Percentiles rank a stretch among this genome's conserved stretches.
These are phyloP conservation scores for Pseudomugil tenellus DNA, from an alignment of 2,797 vertebrate species.

Conservation along the genomic window DNA sequence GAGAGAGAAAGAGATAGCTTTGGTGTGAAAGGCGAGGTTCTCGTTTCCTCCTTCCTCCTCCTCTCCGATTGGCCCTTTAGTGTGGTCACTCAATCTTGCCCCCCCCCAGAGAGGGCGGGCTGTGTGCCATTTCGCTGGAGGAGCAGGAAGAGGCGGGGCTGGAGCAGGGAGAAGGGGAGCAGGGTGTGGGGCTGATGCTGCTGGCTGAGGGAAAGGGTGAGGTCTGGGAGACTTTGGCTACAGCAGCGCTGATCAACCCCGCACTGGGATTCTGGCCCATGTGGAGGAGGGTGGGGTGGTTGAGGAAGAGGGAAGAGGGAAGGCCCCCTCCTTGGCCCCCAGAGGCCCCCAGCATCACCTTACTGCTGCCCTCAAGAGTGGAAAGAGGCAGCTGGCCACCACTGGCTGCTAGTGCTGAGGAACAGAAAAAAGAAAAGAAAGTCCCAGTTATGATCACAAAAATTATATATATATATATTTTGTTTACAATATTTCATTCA, in stretches of 20 bases:
- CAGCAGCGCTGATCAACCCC: conserved; percentile 84
- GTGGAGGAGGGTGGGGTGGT: conserved; percentile 90
- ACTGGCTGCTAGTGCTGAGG: conserved; percentile 92
- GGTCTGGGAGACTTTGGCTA: conserved; percentile 86
- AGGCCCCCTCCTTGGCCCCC: conserved; percentile 84
- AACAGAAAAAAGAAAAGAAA: conserved; percentile 16
- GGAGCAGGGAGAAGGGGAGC: conserved; percentile 85
- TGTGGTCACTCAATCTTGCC: conserved; percentile 86
- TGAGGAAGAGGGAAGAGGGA: conserved; percentile 91
- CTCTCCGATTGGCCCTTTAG: conserved; percentile 77
- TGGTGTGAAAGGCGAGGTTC: conserved; percentile 85
- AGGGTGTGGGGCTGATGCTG: conserved; percentile 85
- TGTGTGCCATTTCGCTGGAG: conserved; percentile 84
- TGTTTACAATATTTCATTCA: not conserved
- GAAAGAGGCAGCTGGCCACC: conserved; percentile 95
- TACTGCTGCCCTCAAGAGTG: conserved; percentile 91
- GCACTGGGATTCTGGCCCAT: conserved; percentile 84
- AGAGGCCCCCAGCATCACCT: conserved; percentile 86
- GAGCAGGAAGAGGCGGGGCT: conserved; percentile 85
- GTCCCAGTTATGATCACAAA: no score
- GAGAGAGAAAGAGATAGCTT: conserved; percentile 83
- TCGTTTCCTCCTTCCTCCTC: conserved; percentile 66
- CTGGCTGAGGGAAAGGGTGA: conserved; percentile 82
- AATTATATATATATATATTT: not conserved
- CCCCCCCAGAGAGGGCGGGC: conserved; percentile 84